Evolutionary conservation across 2,113 vertebrate species (phyloP).

Genomic region (Chaenocephalus aceratus): DNA sequence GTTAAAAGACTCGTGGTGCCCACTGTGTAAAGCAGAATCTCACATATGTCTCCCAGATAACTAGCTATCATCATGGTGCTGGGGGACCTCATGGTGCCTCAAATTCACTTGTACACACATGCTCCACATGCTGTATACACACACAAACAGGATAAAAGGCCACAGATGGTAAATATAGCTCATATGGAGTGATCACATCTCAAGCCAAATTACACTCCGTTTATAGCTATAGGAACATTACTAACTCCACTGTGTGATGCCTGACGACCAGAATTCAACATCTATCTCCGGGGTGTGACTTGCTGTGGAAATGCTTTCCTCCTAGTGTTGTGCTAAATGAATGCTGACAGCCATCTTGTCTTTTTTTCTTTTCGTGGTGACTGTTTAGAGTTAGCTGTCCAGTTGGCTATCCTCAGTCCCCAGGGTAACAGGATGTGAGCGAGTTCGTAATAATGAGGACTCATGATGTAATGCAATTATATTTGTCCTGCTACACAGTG

Average conservation of each 20-base stretch:
- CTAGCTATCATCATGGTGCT: constrained; percentile 43
- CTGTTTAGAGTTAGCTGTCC: constrained; percentile 46
- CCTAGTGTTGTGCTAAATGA: constrained; percentile 34
- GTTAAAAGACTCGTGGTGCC: constrained; percentile 19
- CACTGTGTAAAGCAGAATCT: constrained; percentile 40
- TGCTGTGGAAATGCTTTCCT: constrained; percentile 23
- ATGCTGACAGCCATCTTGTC: constrained; percentile 54
- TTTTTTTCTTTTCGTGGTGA: constrained; percentile 3
- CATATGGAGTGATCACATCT: constrained; percentile 63
- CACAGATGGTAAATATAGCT: constrained; percentile 74
- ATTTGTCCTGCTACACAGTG: constrained; percentile 65
- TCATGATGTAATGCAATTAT: constrained; percentile 68
- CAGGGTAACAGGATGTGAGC: constrained; percentile 37
- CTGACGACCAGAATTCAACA: constrained; percentile 58
- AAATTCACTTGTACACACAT: constrained; percentile 16
- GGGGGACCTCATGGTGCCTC: constrained; percentile 3
- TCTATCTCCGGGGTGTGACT: constrained; percentile 47
- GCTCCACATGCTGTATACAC: constrained; percentile 40
- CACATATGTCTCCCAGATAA: constrained; percentile 49
- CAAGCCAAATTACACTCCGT: constrained; percentile 59
- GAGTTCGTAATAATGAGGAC: constrained; percentile 51
- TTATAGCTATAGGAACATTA: constrained; percentile 64
- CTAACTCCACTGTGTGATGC: constrained; percentile 33
- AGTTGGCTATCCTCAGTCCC: constrained; percentile 29
- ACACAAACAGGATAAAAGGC: constrained; percentile 45